Conservation (phyloP, 1,140 invertebrate species). For the Bombus soroeensis region DNA sequence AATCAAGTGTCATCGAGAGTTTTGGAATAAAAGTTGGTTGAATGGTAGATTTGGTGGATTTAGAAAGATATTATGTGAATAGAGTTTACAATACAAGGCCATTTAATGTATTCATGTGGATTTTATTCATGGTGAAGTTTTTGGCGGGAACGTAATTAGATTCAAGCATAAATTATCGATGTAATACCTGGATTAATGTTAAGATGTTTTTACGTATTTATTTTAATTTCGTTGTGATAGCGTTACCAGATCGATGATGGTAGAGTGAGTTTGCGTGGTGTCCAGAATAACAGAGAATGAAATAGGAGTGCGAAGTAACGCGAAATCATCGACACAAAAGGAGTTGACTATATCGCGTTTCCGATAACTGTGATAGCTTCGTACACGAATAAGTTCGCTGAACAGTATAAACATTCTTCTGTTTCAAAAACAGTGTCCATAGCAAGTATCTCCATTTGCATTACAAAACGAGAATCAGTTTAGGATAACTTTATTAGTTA, state of each 20-base stretch:
- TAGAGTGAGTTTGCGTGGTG: not conserved
- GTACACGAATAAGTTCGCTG: not conserved
- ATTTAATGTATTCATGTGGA: not conserved
- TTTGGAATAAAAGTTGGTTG: not conserved
- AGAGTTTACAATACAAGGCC: not conserved
- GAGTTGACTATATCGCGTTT: slow-evolving; percentile 21
- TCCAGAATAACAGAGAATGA: not conserved
- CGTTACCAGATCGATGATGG: not conserved
- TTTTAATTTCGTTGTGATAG: not conserved
- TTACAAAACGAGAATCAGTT: not conserved
- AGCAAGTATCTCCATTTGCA: not conserved
- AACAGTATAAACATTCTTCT: not conserved
- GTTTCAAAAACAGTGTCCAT: not conserved
- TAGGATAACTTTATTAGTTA: too few relatives aligned
- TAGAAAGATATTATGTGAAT: not conserved
- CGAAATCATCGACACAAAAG: slow-evolving; percentile 4
- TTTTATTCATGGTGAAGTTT: not conserved
- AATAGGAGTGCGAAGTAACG: not conserved
- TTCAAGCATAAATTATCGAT: slow-evolving; percentile 11
- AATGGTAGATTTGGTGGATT: not conserved
- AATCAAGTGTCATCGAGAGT: not conserved
- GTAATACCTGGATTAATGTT: too few relatives aligned
- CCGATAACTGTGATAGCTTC: slow-evolving; percentile 33
- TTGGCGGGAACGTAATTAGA: slow-evolving; percentile 41
- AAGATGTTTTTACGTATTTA: not conserved